Evolutionary conservation across 2,888 invertebrate species (phyloP), one percentile per base, ranked within the genome.

Genomic region (Drosophila longiperda): DNA sequence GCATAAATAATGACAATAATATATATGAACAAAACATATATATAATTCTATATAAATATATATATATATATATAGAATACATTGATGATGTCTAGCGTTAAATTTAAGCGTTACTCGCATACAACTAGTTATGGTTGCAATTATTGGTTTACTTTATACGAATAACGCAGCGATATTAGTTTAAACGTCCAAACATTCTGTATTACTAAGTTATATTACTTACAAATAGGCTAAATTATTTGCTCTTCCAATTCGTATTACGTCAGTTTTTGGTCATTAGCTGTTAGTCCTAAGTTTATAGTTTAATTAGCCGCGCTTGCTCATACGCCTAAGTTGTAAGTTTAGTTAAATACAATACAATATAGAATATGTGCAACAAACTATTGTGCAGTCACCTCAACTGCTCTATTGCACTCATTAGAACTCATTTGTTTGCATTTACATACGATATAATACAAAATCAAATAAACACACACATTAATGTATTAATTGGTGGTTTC

Each of bases 1-100:
- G 89, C 90, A 86, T 90, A 76, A 90, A 83, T 86, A 83, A 88
- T 86, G 90, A 86, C 90, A 86, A 90, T 90, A 90, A 89, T 87
- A 89, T 85, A 86, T 85, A 88, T 83, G 81, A 75, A 73, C 3
- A 50, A 49, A 49, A 26, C 34, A 36, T 20, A 55, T 69, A 69
- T 40, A 67, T 40, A 40, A 64, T 74, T 67, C 72, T 68, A 84
- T 66, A 80, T 63, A 70, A 68, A 70, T 38, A 50, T 55, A 62
- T 53, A 73, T 49, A 70, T 50, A 59, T 45, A 69, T 50, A 70
- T 62, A 75, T 49, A 73, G 49, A 62, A 60, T 36, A 63, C 61
- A 60, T 69, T 70, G 60, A 72, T 52, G 61, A 88, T 75, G 82
- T 87, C 82, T 86, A 90, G 78, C 73, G 58, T 71, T 77, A 79